A percentile compares a stretch with the other conserved stretches of the same genome.
Evolutionary conservation across 1,140 invertebrate species (phyloP).

Genomic region (Pogonomyrmex barbatus): DNA sequence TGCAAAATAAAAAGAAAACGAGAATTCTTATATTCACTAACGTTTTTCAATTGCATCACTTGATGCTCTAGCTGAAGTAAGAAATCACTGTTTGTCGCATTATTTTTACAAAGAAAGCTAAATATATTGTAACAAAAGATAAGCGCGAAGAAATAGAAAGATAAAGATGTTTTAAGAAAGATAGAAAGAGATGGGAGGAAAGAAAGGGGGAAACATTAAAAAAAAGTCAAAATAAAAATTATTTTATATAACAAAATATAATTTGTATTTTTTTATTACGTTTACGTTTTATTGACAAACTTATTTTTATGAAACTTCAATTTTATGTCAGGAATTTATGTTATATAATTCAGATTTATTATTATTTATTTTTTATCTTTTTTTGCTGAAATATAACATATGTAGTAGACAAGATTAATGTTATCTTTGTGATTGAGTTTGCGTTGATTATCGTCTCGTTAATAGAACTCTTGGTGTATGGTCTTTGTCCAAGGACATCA

Average conservation of each 20-base stretch:
- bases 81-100: slow-evolving; percentile 15
- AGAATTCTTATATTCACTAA: not conserved
- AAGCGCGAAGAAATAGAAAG: not conserved
- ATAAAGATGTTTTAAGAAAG: not conserved
- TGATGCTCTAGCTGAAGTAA: not conserved
- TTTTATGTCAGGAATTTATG: slow-evolving; percentile 4
- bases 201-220: not conserved
- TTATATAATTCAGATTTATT: not conserved
- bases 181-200: not conserved
- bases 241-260: not conserved
- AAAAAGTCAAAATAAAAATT: not conserved
- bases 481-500: not conserved
- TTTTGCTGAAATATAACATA: not conserved
- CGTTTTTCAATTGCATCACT: not conserved
- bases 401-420: not conserved
- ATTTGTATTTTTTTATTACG: not conserved
- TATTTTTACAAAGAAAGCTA: not conserved
- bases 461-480: slow-evolving; percentile 3
- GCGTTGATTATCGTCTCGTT: slow-evolving; percentile 27
- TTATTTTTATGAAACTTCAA: slow-evolving; percentile 19
- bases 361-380: not conserved
- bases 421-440: not conserved
- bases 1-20: not conserved
- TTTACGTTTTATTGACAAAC: not conserved
- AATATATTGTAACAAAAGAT: not conserved